These are phyloP conservation scores for Epicampocera succincta DNA, from an alignment of 2,888 invertebrate species.

Conservation along the genomic window DNA sequence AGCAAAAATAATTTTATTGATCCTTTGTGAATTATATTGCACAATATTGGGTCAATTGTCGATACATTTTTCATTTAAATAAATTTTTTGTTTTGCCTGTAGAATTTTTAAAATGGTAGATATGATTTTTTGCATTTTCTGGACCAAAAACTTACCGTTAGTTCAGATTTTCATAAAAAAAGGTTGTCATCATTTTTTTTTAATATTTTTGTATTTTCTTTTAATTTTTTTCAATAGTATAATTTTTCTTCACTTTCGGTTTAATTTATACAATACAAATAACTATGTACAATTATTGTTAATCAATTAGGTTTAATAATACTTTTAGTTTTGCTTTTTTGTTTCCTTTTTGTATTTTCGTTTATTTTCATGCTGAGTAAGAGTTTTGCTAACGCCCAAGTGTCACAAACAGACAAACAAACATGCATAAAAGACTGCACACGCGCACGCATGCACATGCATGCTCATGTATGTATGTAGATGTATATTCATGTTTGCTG, in stretches of 20 bases:
- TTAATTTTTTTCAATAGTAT: slow-evolving; percentile 45
- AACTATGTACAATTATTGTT: slow-evolving; percentile 62
- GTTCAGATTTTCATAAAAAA: too few species aligned
- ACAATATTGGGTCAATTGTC: too few species aligned
- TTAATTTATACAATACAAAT: slow-evolving; percentile 64
- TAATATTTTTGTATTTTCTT: slow-evolving; percentile 52
- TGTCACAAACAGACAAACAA: background rate
- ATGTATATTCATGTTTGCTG: too few species aligned
- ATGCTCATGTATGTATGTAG: background rate
- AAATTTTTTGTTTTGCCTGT: too few species aligned
- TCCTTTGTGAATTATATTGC: too few species aligned
- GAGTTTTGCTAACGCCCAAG: slow-evolving; percentile 17
- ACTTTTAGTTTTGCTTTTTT: slow-evolving; percentile 24
- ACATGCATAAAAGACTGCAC: background rate
- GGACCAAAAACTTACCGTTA: too few species aligned
- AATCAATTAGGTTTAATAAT: slow-evolving; percentile 59
- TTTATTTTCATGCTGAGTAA: slow-evolving; percentile 8
- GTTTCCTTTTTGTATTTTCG: background rate
- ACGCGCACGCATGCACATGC: slow-evolving; percentile 3
- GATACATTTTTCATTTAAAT: too few species aligned
- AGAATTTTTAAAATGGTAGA: too few species aligned
- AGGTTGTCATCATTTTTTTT: slow-evolving; percentile 16
- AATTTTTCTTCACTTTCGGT: slow-evolving; percentile 24
- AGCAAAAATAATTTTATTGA: too few species aligned
- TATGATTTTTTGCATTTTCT: too few species aligned